Evolutionary conservation across 2,888 invertebrate genomes (phyloP), one percentile per base, ranked within the genome.

Genomic region (Drosophila kokeensis): DNA sequence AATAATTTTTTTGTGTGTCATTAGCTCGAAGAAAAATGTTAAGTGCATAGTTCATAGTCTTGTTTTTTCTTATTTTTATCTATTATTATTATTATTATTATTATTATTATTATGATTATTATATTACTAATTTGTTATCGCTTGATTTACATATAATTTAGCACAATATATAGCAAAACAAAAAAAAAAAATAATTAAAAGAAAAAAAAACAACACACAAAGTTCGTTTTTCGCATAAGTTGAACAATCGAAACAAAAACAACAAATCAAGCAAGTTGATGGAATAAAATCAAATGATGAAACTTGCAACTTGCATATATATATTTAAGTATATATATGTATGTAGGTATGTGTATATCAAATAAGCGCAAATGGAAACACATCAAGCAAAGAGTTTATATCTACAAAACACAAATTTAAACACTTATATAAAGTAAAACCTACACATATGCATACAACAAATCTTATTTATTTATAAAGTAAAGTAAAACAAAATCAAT

Each of bases 401-500:
- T 79, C 73, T 79, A 75, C 71, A 78, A 76, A 66, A 66, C 58
- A 69, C 45, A 61, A 69, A 73, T 59, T 69, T 59, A 73, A 62
- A 72, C 70, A 76, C 70, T 70, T 73, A 81, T 68, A 71, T 58
- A 60, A 67, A 60, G 60, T 70, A 79, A 54, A 60, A 74, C 74
- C 54, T 49, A 79, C 65, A 76, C 76, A 86, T 82, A 60, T 81
- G 78, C 75, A 75, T 75, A 72, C 79, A 84, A 82, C 80, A 78
- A 81, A 84, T 90, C 77, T 79, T 82, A 86, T 90, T 89, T 87
- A 82, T 83, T 89, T 86, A 82, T 84, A 83, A 86, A 89, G 80
- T 81, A 74, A 81, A 88, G 79, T 59, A 80, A 79, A 79, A 78
- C 54, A 52, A 52, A 77, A 69, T 70, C 69, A 87, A 82, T 82